These are phyloP conservation scores for Pseudonaja textilis DNA, from an alignment of 2,113 vertebrate genomes.

Conservation along the genomic window DNA sequence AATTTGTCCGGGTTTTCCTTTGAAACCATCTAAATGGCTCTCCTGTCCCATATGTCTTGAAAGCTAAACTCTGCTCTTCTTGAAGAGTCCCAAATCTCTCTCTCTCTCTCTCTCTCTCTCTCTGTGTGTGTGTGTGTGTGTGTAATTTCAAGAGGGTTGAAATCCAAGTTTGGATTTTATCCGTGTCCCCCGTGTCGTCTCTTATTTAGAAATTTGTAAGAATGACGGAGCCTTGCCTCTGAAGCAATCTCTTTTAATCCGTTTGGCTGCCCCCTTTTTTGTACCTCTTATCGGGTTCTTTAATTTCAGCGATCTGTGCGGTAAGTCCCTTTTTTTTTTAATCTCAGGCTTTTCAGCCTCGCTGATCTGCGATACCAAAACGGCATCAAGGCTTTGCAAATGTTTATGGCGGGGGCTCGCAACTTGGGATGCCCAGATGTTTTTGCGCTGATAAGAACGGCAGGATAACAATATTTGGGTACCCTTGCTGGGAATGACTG, in stretches of 20 bases:
- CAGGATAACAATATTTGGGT: not conserved
- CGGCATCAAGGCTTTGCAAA: not conserved
- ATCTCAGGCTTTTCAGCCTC: not conserved
- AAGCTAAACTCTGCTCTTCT: not conserved
- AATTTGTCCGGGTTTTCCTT: not conserved
- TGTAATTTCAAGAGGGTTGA: not conserved
- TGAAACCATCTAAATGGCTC: not conserved
- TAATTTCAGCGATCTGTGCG: not conserved
- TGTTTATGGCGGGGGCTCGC: not conserved
- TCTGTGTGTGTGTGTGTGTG: not conserved
- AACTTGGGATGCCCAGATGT: not conserved
- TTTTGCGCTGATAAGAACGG: not conserved
- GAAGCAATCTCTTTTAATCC: not conserved
- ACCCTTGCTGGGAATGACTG: not conserved
- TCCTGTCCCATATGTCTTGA: not conserved
- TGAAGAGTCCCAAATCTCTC: not conserved
- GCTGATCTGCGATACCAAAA: not conserved
- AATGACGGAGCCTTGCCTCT: not conserved
- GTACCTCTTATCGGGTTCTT: not conserved
- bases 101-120: too few species aligned
- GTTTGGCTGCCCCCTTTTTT: not conserved
- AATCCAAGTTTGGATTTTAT: not conserved
- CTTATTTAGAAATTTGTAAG: not conserved
- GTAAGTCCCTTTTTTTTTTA: not conserved
- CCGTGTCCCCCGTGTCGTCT: not conserved